These are phyloP conservation scores for Cercopithecus hamlyni DNA, from an alignment of 2,797 vertebrate species.

Conservation along the genomic window DNA sequence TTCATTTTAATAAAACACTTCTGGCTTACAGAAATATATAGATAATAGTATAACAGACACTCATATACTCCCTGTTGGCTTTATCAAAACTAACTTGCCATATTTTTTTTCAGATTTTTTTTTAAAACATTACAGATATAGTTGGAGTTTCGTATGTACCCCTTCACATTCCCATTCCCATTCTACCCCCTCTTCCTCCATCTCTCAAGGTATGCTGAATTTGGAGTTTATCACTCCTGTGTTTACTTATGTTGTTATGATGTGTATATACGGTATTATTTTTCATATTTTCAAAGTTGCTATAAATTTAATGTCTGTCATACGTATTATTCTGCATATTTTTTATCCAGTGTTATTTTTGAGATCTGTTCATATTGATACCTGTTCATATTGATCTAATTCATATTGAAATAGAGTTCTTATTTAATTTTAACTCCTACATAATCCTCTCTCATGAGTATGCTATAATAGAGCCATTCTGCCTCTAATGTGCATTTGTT, in stretches of 20 bases:
- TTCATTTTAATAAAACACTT: conserved; percentile 37
- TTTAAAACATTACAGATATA: not conserved
- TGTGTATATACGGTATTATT: not conserved
- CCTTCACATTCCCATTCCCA: not conserved
- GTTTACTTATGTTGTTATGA: not conserved
- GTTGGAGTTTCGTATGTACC: not conserved
- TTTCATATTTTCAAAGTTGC: conserved; percentile 26
- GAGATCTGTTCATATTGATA: not conserved
- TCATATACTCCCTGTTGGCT: not conserved
- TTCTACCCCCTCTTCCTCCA: not conserved
- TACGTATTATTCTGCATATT: not conserved
- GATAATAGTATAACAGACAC: not conserved
- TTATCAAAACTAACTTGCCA: conserved; percentile 1
- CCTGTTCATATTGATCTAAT: not conserved
- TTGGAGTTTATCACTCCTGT: not conserved
- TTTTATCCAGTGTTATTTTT: not conserved
- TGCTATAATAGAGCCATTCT: not conserved
- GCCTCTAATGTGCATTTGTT: not conserved
- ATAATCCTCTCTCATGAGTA: not conserved
- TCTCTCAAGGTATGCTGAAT: not conserved
- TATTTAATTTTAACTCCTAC: not conserved
- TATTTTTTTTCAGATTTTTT: conserved; percentile 16
- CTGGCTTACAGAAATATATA: conserved; percentile 9
- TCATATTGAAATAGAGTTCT: not conserved
- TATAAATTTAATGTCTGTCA: not conserved